These are phyloP conservation scores for Ptychadena robeensis DNA, from an alignment of 2,797 vertebrate species.

Conservation along the genomic window DNA sequence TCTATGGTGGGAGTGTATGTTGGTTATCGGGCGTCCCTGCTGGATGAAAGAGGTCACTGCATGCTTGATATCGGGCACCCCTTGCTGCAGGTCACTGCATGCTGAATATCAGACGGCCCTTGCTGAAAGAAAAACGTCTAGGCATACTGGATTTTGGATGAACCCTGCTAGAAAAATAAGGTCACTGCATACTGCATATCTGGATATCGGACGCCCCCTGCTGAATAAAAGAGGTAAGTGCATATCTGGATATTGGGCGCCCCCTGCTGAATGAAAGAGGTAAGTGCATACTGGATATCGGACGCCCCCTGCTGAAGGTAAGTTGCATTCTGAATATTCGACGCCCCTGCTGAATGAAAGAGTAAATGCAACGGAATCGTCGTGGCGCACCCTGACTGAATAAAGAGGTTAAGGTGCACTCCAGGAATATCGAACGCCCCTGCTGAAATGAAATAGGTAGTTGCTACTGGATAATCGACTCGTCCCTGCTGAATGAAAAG, in stretches of 20 bases:
- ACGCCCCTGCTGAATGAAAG: not conserved
- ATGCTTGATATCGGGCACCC: not conserved
- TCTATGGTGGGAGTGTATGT: no score
- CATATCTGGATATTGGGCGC: no score
- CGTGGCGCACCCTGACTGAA: no score
- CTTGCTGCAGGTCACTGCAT: not conserved
- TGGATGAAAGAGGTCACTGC: not conserved
- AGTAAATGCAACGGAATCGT: no score
- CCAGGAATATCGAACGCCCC: no score
- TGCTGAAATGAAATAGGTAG: no score
- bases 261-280: not conserved
- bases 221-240: not conserved
- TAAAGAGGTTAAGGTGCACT: no score
- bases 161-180: not conserved
- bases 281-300: not conserved
- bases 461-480: no score
- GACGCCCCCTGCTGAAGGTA: not conserved
- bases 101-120: not conserved
- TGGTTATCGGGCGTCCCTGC: not conserved
- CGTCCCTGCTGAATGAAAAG: not conserved
- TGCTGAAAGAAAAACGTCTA: not conserved
- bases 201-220: not conserved
- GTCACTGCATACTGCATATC: not conserved
- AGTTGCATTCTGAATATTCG: no score
- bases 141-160: no score